Conservation (phyloP, 2,888 invertebrate species). For the Tortrix viridana region DNA sequence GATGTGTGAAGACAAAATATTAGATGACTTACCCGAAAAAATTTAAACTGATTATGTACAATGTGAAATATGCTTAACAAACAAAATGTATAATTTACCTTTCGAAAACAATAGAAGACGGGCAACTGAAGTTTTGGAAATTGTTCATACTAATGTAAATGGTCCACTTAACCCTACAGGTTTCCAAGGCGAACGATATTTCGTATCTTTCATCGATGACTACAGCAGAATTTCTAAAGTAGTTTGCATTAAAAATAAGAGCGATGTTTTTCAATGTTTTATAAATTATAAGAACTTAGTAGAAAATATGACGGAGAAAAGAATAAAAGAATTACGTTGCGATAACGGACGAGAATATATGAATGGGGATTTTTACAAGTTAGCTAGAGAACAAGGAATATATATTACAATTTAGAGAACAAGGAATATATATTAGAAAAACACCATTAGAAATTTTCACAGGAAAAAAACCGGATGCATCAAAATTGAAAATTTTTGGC, state of each 20-base stretch:
- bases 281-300: no score
- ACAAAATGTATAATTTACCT: constrained; percentile 43
- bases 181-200: constrained; percentile 39
- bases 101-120: constrained; percentile 40
- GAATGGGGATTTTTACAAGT: constrained; percentile 41
- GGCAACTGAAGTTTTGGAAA: constrained; percentile 39
- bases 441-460: no score
- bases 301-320: no score
- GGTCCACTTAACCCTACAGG: constrained; percentile 38
- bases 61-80: constrained; percentile 39
- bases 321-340: no score
- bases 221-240: constrained; percentile 40
- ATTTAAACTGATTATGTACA: constrained; percentile 35
- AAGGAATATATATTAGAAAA: no score
- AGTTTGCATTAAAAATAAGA: constrained; percentile 40
- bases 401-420: constrained; percentile 8
- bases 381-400: constrained; percentile 32
- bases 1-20: constrained; percentile 38
- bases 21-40: constrained; percentile 36
- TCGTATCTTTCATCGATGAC: constrained; percentile 36
- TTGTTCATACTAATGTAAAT: constrained; percentile 42
- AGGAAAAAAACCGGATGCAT: no score
- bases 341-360: no score
- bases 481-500: no score
- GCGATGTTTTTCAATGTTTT: constrained; percentile 40